phyloP scores from a whole-genome alignment of 2,888 invertebrate species.

The Sipunculus nudus region DNA sequence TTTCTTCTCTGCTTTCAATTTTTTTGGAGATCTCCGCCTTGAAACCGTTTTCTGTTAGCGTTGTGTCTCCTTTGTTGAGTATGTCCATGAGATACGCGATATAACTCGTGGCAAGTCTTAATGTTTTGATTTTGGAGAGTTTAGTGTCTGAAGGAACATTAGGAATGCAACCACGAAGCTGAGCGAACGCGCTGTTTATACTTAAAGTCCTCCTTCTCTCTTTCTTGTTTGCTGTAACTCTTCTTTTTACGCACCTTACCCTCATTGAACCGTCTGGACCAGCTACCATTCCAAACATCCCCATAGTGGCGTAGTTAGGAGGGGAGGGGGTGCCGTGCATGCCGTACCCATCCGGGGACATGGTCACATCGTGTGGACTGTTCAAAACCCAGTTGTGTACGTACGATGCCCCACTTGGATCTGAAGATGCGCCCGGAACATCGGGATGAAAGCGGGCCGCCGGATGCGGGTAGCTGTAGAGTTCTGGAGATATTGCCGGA shows the following conservation, averaged over 20 bases:
- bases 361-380: background rate
- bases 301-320: background rate
- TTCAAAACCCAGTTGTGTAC: conserved; percentile 11
- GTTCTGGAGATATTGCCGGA: background rate
- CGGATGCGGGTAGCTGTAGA: conserved; percentile 2
- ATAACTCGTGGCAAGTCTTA: conserved; percentile 80
- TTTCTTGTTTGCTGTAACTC: conserved; percentile 93
- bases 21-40: conserved; percentile 79
- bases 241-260: conserved; percentile 62
- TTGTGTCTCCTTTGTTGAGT: conserved; percentile 81
- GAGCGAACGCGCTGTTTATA: conserved; percentile 94
- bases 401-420: background rate
- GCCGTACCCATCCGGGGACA: conserved; percentile 1
- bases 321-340: background rate
- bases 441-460: too few species aligned
- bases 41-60: conserved; percentile 75
- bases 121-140: conserved; percentile 92
- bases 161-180: conserved; percentile 91
- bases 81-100: conserved; percentile 87
- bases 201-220: conserved; percentile 90
- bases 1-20: conserved; percentile 50
- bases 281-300: background rate
- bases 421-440: background rate
- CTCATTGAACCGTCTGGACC: conserved; percentile 2
- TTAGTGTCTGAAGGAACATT: conserved; percentile 97